Percentiles rank a stretch among this genome's conserved stretches.
phyloP scores from a whole-genome alignment of 2,888 invertebrate species.

The Cheilosia variabilis region DNA sequence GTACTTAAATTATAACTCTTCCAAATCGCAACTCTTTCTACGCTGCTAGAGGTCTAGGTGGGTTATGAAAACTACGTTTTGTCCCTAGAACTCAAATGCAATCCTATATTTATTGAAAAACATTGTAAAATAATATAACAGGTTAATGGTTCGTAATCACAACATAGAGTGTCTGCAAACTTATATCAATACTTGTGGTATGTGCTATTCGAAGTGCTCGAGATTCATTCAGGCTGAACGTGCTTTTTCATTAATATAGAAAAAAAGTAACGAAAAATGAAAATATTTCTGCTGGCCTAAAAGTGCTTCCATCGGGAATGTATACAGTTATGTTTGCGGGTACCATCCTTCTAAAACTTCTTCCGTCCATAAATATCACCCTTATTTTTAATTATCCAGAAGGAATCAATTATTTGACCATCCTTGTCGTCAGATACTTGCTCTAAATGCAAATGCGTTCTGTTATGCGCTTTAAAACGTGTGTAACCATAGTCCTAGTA shows the following conservation, averaged over 20 bases:
- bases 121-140: background rate
- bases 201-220: background rate
- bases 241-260: background rate
- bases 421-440: conserved; percentile 91
- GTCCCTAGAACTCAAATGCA: too few species aligned
- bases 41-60: too few species aligned
- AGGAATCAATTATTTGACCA: conserved; percentile 88
- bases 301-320: background rate
- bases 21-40: too few species aligned
- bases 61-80: too few species aligned
- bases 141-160: background rate
- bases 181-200: conserved; percentile 9
- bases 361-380: conserved; percentile 78
- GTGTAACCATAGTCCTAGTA: conserved; percentile 95
- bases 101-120: background rate
- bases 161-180: background rate
- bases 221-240: background rate
- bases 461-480: conserved; percentile 91
- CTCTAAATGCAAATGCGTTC: conserved; percentile 94
- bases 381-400: conserved; percentile 87
- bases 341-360: background rate
- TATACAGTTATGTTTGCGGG: background rate
- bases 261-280: background rate
- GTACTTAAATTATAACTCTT: too few species aligned
- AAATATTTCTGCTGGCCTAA: background rate